phyloP scores from a whole-genome alignment of 2,888 invertebrate species.

The Octonoba sinensis region DNA sequence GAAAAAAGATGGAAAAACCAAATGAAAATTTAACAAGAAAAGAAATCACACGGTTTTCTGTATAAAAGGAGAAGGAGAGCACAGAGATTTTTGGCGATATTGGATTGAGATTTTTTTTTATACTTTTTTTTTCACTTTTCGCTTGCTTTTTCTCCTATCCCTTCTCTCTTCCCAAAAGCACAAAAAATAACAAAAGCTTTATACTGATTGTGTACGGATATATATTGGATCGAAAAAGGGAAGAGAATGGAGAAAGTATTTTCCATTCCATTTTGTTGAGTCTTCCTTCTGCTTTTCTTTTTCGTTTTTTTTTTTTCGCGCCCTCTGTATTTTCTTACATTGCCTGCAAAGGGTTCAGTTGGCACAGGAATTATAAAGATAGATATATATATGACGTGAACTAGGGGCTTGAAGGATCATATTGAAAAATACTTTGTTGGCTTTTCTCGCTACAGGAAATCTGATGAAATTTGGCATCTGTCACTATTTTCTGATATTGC shows the following conservation, averaged over 20 bases:
- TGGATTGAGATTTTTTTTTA: constrained; percentile 41
- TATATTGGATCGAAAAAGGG: constrained; percentile 6
- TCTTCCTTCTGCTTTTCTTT: not conserved
- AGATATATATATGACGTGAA: not conserved
- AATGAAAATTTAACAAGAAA: constrained; percentile 56
- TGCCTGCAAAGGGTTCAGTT: constrained; percentile 1
- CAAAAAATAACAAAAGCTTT: constrained; percentile 29
- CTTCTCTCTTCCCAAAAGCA: constrained; percentile 8
- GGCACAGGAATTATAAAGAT: not conserved
- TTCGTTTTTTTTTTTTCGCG: not conserved
- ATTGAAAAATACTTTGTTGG: too few species aligned
- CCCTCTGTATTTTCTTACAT: not conserved
- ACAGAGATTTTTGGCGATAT: constrained; percentile 43
- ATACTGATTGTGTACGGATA: constrained; percentile 37
- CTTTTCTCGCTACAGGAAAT: too few species aligned
- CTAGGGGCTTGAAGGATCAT: too few species aligned
- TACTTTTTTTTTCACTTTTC: not conserved
- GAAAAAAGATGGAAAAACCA: not conserved
- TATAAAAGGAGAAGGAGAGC: constrained; percentile 7
- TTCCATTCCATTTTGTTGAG: not conserved
- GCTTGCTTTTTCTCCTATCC: not conserved
- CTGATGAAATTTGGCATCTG: too few species aligned
- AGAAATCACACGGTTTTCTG: constrained; percentile 15
- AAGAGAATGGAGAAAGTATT: constrained; percentile 4
- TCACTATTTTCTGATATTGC: too few species aligned